A percentile compares a stretch with the other conserved stretches of the same genome.
phyloP scores from a whole-genome alignment of 2,797 vertebrate genomes.

The Chelidonichthys spinosus region DNA sequence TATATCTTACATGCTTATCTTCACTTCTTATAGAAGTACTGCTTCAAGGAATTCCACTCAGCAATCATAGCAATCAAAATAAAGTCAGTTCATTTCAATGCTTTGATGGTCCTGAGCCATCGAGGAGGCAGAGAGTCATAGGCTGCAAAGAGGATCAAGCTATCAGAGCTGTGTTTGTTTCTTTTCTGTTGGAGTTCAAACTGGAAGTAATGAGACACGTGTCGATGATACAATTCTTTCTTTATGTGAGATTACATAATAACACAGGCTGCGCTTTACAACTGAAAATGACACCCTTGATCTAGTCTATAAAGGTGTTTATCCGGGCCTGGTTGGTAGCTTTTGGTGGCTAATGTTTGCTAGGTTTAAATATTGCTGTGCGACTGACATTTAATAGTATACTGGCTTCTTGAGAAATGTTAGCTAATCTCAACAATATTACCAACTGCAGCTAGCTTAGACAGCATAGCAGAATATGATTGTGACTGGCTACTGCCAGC shows the following conservation, averaged over 20 bases:
- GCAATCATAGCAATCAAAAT: neutral
- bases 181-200: neutral
- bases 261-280: neutral
- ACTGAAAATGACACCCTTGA: neutral
- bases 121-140: neutral
- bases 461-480: neutral
- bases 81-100: neutral
- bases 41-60: neutral
- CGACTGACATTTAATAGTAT: neutral
- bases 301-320: neutral
- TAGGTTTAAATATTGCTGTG: neutral
- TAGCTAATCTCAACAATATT: neutral
- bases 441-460: neutral
- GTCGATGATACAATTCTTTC: neutral
- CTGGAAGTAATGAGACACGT: neutral
- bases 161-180: neutral
- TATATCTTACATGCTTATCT: neutral
- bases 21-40: neutral
- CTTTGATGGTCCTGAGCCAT: neutral
- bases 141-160: neutral
- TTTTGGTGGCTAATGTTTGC: neutral
- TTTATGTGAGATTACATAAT: neutral
- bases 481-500: neutral
- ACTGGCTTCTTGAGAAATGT: neutral
- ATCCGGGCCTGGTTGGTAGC: neutral